These are phyloP conservation scores for Acleris cristana DNA, from an alignment of 2,888 invertebrate genomes.

Conservation along the genomic window DNA sequence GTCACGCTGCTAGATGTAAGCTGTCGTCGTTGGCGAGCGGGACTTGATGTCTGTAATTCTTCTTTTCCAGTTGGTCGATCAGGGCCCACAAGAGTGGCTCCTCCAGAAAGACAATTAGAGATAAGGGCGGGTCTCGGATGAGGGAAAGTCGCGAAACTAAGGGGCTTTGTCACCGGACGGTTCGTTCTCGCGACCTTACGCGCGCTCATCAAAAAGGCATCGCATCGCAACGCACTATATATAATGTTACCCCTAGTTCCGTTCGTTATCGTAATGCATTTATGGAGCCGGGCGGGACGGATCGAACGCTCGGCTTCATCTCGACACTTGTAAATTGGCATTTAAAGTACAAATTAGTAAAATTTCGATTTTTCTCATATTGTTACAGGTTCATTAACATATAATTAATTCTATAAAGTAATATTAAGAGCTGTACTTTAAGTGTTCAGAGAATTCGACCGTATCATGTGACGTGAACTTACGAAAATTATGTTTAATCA, in stretches of 20 bases:
- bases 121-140: constrained; percentile 78
- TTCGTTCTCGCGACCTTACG: constrained; percentile 74
- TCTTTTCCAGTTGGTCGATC: constrained; percentile 84
- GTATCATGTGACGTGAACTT: constrained; percentile 72
- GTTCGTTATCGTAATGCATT: constrained; percentile 71
- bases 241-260: constrained; percentile 76
- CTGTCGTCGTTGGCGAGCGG: constrained; percentile 71
- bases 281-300: constrained; percentile 76
- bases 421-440: constrained; percentile 83
- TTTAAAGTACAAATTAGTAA: constrained; percentile 84
- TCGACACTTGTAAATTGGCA: constrained; percentile 81
- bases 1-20: constrained; percentile 71
- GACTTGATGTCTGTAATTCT: constrained; percentile 82
- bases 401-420: constrained; percentile 78
- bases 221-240: constrained; percentile 82
- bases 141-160: constrained; percentile 81
- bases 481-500: constrained; percentile 56
- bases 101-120: constrained; percentile 84
- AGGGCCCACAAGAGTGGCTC: constrained; percentile 84
- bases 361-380: constrained; percentile 81
- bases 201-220: constrained; percentile 82
- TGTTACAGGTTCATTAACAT: constrained; percentile 84
- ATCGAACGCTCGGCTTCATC: constrained; percentile 73
- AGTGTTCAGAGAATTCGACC: constrained; percentile 81
- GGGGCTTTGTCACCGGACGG: constrained; percentile 82